These are phyloP conservation scores for Bucorvus abyssinicus DNA, from an alignment of 2,797 vertebrate genomes.

Conservation along the genomic window DNA sequence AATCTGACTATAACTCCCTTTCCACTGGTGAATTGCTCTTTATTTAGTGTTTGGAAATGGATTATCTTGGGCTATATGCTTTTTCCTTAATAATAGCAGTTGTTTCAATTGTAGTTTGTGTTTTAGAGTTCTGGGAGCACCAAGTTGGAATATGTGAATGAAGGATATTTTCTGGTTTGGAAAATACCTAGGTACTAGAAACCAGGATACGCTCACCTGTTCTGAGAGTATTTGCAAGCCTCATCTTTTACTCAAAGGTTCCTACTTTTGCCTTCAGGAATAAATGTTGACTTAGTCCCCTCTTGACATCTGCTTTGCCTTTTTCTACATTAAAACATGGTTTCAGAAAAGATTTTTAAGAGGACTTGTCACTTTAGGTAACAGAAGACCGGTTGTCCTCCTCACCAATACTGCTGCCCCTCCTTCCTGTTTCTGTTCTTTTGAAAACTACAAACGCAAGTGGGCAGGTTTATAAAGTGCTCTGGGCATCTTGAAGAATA, in stretches of 20 bases:
- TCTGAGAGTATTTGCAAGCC: not conserved
- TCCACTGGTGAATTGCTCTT: not conserved
- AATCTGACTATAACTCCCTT: not conserved
- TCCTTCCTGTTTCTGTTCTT: not conserved
- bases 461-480: not conserved
- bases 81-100: not conserved
- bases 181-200: not conserved
- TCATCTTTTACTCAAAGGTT: not conserved
- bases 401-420: fast-evolving
- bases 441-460: fast-evolving
- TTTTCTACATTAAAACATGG: not conserved
- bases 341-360: not conserved
- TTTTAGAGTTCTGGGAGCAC: not conserved
- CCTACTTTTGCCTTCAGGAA: not conserved
- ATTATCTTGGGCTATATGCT: not conserved
- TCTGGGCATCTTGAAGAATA: not conserved
- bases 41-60: not conserved
- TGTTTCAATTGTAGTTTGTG: not conserved
- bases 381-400: not conserved
- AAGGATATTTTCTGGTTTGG: not conserved
- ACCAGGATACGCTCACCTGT: not conserved
- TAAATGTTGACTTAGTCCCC: not conserved
- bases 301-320: not conserved
- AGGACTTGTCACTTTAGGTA: not conserved
- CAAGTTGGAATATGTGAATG: not conserved